Evolutionary conservation across 2,888 invertebrate species (phyloP), one percentile per base, ranked within the genome.

Genomic region (Choreutis nemorana): DNA sequence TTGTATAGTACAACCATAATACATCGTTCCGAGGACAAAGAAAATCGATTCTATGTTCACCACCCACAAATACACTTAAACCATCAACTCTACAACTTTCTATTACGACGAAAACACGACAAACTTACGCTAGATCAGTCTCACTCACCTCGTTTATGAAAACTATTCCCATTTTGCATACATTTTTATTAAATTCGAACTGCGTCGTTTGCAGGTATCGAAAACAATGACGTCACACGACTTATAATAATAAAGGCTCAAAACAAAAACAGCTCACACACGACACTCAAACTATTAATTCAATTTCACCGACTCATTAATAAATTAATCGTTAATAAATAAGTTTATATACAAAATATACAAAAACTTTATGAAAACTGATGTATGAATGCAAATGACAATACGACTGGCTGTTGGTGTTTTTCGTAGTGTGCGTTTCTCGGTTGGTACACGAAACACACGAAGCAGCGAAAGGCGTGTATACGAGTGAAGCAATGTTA

Each of bases 141-240:
- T 5, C 2, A 55, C 64, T 61, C 39, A 77, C 78, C 72, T 66
- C 62, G 51, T 56, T 58, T 55, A 55, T 46, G 45, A 54, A 56
- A 61, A 57, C 52, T 55, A 60, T 59, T 63, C 50, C 75, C 77
- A 79, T 75, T 75, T 66, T 75, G 68, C 62, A 62, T 65, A 68
- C 79, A 79, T 78, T 68, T 73, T 65, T 54, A 43, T 52, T 58
- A 62, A 71, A 45, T 67, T 67, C 66, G 67, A 81, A 84, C 82
- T 84, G 83, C 84, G 84, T 83, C 81, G 82, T 83, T 68, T 58
- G 62, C 66, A 79, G 68, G 73, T 75, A 75, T 75, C 70, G 71
- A 71, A 73, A 73, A 73, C 60, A 67, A 70, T 83, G 83, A 83
- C 83, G 83, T 83, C 83, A 83, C 77, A 64, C 58, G 43, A 58